These are phyloP conservation scores for Myotis findleyi DNA, from an alignment of 2,797 vertebrate genomes.

Conservation along the genomic window DNA sequence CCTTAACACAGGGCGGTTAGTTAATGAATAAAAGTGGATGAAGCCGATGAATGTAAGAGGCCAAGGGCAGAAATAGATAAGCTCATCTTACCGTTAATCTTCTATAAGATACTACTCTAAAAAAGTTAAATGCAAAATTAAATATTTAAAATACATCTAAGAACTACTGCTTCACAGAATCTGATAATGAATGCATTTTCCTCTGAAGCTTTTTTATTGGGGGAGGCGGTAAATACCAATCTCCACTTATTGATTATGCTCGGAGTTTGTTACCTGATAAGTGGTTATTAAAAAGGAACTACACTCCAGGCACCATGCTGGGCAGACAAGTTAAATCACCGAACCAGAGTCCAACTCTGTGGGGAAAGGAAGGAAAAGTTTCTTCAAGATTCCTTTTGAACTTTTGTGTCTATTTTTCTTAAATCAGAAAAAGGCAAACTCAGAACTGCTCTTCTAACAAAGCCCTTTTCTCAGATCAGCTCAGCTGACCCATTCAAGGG, in stretches of 20 bases:
- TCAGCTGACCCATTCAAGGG: background rate
- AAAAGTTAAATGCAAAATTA: background rate
- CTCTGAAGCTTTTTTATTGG: background rate
- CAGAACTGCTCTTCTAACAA: background rate
- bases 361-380: background rate
- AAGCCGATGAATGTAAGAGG: accelerated
- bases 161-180: background rate
- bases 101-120: background rate
- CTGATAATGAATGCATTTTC: background rate
- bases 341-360: background rate
- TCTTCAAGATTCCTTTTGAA: background rate
- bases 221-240: background rate
- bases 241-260: background rate
- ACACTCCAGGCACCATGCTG: background rate
- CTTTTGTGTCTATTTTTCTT: background rate
- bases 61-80: background rate
- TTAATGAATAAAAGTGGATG: accelerated
- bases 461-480: too few relatives aligned
- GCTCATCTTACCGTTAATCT: background rate
- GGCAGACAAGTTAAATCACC: background rate
- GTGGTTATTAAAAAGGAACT: background rate
- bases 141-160: background rate
- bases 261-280: background rate
- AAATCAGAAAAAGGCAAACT: background rate
- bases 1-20: background rate